These are phyloP conservation scores for Prolemur simus DNA, from an alignment of 2,113 vertebrate genomes.

Conservation along the genomic window DNA sequence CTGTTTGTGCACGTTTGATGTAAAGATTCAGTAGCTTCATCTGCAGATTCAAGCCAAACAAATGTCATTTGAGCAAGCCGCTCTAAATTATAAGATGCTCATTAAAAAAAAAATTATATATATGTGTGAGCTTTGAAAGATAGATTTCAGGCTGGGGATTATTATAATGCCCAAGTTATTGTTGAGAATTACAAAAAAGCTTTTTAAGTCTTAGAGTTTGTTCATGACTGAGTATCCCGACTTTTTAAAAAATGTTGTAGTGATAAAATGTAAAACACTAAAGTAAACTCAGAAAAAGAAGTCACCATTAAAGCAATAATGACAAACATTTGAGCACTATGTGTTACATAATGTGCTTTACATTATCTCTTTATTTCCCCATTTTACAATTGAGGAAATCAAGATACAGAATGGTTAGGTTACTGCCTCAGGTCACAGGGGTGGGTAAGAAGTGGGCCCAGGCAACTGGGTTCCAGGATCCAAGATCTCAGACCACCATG, in stretches of 20 bases:
- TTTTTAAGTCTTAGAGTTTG: neutral
- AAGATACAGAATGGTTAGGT: neutral
- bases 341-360: neutral
- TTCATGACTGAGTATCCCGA: neutral
- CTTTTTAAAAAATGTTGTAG: neutral
- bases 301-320: neutral
- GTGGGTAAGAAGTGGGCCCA: neutral
- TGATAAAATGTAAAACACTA: neutral
- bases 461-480: neutral
- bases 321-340: neutral
- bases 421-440: neutral
- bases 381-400: neutral
- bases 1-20: constrained; percentile 97
- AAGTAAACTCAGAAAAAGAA: neutral
- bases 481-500: neutral
- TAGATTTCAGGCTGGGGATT: neutral
- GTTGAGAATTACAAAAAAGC: neutral
- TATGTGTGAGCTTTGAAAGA: neutral
- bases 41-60: constrained; percentile 83
- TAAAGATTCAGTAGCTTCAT: constrained; percentile 98
- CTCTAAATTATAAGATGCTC: neutral
- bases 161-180: neutral
- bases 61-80: neutral
- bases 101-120: neutral
- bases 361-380: neutral